Conservation (phyloP, 2,113 vertebrate genomes). For the Nyctereutes procyonoides region DNA sequence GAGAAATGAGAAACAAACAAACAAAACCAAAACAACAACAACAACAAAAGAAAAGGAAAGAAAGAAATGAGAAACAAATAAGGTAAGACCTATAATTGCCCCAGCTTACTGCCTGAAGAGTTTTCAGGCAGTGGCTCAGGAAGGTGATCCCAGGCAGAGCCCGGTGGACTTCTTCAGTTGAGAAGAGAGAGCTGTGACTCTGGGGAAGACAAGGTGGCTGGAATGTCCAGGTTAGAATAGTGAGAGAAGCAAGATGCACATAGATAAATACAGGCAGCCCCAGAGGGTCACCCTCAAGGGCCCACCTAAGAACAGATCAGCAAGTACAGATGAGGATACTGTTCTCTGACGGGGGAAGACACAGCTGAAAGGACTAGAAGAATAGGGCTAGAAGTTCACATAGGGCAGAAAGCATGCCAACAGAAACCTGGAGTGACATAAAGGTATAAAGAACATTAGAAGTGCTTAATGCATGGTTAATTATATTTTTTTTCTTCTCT, state of each 20-base stretch:
- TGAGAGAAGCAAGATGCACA: background rate
- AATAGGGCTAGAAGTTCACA: background rate
- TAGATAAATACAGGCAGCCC: background rate
- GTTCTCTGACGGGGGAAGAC: background rate
- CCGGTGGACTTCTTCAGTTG: background rate
- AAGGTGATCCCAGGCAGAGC: background rate
- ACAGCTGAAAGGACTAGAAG: background rate
- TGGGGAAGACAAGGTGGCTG: background rate
- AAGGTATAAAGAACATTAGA: background rate
- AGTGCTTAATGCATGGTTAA: background rate
- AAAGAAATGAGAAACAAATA: background rate
- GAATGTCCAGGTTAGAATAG: background rate
- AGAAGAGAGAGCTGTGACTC: background rate
- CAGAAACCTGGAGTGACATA: background rate
- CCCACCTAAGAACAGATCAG: background rate
- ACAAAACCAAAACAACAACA: no score
- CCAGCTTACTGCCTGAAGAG: background rate
- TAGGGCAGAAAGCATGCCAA: background rate
- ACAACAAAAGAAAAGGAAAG: no score
- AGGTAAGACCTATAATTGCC: background rate
- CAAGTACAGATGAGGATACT: background rate
- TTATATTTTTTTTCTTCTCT: background rate
- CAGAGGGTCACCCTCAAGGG: background rate
- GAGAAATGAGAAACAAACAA: background rate
- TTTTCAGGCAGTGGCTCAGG: background rate